These are phyloP conservation scores for Trematomus bernacchii DNA, from an alignment of 2,797 vertebrate species.

Conservation along the genomic window DNA sequence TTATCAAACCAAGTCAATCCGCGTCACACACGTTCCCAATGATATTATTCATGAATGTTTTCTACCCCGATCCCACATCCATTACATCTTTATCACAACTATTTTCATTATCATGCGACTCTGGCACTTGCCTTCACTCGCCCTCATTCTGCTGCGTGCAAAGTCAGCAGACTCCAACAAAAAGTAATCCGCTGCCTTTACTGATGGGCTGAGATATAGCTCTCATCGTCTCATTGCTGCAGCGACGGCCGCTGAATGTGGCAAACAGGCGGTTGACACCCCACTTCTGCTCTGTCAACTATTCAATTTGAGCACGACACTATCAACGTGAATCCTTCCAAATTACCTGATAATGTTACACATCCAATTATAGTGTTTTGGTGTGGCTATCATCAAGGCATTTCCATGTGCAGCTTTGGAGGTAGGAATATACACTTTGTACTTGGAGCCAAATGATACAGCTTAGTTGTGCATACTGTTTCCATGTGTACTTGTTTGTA, in stretches of 20 bases:
- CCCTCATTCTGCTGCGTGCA: conserved; percentile 71
- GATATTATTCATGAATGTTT: conserved; percentile 73
- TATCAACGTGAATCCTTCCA: conserved; percentile 55
- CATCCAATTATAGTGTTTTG: conserved; percentile 49
- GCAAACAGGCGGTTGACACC: conserved; percentile 71
- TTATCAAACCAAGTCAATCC: conserved; percentile 66
- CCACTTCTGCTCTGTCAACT: conserved; percentile 62
- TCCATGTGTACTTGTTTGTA: conserved; percentile 61
- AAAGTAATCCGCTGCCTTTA: conserved; percentile 74
- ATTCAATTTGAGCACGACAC: conserved; percentile 50
- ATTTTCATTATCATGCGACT: conserved; percentile 77
- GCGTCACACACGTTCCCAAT: conserved; percentile 47
- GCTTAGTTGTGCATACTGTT: conserved; percentile 47
- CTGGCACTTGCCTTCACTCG: conserved; percentile 76
- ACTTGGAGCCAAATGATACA: conserved; percentile 46
- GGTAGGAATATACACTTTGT: conserved; percentile 36
- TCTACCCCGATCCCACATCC: conserved; percentile 69
- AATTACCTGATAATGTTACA: conserved; percentile 59
- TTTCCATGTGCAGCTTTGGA: conserved; percentile 46
- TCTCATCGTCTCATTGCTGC: conserved; percentile 64
- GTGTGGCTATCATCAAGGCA: conserved; percentile 20
- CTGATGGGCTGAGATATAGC: conserved; percentile 79
- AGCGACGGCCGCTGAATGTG: conserved; percentile 47
- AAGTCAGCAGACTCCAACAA: conserved; percentile 76
- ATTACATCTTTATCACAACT: conserved; percentile 83